These are phyloP conservation scores for Leptonema lineaticorne DNA, from an alignment of 1,140 invertebrate species.

Conservation along the genomic window DNA sequence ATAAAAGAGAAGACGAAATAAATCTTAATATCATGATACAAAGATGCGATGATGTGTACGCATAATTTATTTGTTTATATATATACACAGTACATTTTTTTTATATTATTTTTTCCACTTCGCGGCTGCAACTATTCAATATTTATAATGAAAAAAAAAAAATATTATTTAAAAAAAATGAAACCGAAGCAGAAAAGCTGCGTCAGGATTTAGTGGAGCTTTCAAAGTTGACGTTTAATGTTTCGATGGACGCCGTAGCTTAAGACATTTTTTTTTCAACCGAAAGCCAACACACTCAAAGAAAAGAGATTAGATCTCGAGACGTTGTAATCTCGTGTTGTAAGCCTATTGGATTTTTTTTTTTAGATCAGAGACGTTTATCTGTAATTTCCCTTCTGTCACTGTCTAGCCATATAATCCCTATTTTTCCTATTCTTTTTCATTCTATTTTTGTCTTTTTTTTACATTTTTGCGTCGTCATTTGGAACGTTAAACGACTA, in stretches of 20 bases:
- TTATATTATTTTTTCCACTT: too few relatives aligned
- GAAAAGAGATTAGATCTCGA: constrained; percentile 16
- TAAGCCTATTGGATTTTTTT: constrained; percentile 24
- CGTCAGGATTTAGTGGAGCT: constrained; percentile 3
- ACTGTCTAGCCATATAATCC: background rate
- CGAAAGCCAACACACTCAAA: background rate
- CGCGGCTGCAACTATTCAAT: too few relatives aligned
- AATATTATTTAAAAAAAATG: too few relatives aligned
- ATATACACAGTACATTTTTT: background rate
- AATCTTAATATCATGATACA: background rate
- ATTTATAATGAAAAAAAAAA: background rate
- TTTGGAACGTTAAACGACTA: too few relatives aligned
- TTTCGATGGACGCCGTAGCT: background rate
- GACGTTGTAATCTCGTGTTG: constrained; percentile 15
- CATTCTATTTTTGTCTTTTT: background rate
- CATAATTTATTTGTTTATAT: background rate
- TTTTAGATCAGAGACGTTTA: constrained; percentile 13
- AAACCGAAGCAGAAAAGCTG: too few relatives aligned
- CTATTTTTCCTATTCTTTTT: background rate
- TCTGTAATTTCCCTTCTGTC: constrained; percentile 21
- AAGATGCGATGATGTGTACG: background rate
- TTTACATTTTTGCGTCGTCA: too few relatives aligned
- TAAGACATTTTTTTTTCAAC: background rate
- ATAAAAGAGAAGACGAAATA: background rate
- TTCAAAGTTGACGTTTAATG: constrained; percentile 3